Evolutionary conservation across 1,140 invertebrate genomes (phyloP).

Genomic region (Oryzaephilus surinamensis): DNA sequence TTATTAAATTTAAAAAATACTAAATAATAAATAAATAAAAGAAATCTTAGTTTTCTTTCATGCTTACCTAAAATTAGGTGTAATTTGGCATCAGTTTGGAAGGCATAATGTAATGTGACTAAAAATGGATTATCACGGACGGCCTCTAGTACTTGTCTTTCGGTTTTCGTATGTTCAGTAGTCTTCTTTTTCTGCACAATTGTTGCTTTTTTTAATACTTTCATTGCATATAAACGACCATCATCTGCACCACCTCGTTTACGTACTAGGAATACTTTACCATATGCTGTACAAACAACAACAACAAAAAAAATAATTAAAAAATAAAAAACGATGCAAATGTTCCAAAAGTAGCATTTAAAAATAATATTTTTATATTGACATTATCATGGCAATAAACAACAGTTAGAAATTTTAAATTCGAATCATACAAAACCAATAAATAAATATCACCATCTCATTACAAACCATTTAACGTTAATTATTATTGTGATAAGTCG

Average conservation of each 20-base stretch:
- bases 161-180: slow-evolving; percentile 86
- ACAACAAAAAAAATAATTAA: slow-evolving; percentile 37
- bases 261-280: slow-evolving; percentile 85
- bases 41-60: too few relatives aligned
- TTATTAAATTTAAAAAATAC: too few relatives aligned
- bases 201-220: slow-evolving; percentile 81
- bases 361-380: neutral
- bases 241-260: slow-evolving; percentile 70
- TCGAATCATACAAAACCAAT: too few relatives aligned
- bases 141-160: slow-evolving; percentile 79
- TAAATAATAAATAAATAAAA: neutral
- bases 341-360: neutral
- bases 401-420: too few relatives aligned
- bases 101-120: slow-evolving; percentile 87
- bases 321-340: neutral
- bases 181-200: slow-evolving; percentile 89
- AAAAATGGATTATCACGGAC: slow-evolving; percentile 83
- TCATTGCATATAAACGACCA: slow-evolving; percentile 86
- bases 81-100: slow-evolving; percentile 85
- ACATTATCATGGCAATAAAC: neutral
- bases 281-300: slow-evolving; percentile 88
- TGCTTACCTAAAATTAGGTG: slow-evolving; percentile 82
- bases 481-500: too few relatives aligned
- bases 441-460: too few relatives aligned
- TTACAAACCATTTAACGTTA: too few relatives aligned